Evolutionary conservation across 2,888 invertebrate genomes (phyloP), one percentile per base, ranked within the genome.

Genomic region (Gymnosoma rotundatum): DNA sequence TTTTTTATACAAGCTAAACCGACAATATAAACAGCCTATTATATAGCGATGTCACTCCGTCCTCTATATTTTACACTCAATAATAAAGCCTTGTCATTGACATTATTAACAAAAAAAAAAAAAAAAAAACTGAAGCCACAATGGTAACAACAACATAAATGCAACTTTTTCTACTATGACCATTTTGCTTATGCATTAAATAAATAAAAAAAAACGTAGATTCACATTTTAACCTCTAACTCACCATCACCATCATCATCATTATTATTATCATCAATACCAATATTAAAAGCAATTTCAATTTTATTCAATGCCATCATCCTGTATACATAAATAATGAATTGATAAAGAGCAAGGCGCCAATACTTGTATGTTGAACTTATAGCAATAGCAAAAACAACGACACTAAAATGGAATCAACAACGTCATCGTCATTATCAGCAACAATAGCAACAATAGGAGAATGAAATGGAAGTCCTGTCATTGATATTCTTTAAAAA

Each of bases 311-410:
- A 83, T 83, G 83, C 70, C 83, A 83, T 74, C 25, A 54, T 48
- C 58, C 60, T 61, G 61, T 56, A 54, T 42, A 67, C 80, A 83
- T 76, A 83, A 83, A 80, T 73, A 83, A 80, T 67, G 16, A 54
- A 72, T 69, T 69, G 75, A 76, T 83, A 83, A 76, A 79, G 72
- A 66, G 72, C 72, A 80, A 61, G 80, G 61, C 79, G 76, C 80
- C 83, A 76, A 72, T 66, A 83, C 61, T 76, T 61, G 72, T 66
- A 76, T 60, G 58, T 25, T 50, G 61, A 72, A 61, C 48, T 21
- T n/a, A 50, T 36, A 38, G 48, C 48, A 73, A 8, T 20, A 48
- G 36, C 20, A 64, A 38, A 32, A 50, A 21, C 50, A 66, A 25
- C n/a, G 36, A 18, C 56, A 48, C 16, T 63, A 45, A 79, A 75